Base-by-base conservation (phyloP, 2,888 invertebrate species). In the Standfussiana lucernea region DNA sequence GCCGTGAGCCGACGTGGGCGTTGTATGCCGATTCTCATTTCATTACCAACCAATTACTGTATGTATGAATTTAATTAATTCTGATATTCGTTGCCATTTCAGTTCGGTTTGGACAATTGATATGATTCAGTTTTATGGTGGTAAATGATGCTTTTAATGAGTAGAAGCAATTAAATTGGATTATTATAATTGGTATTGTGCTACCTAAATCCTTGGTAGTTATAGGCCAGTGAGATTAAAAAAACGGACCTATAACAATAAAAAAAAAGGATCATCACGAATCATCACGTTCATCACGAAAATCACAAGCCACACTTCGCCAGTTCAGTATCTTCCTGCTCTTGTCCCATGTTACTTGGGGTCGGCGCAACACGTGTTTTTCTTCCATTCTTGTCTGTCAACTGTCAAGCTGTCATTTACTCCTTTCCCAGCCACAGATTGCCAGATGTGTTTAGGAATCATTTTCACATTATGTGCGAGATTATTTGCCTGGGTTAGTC, bases 11-110 rank as follows among this genome's bases (percentile, higher is more conserved):
- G 65, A 71, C 65, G 72, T 65, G 53, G 40, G 56, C 28, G 62
- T 35, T 81, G 83, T 79, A 70, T 84, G 71, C 50, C 79, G 75
- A 84, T 79, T 84, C 68, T 83, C 77, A 83, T 83, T 87, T 75
- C 68, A 88, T 84, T 82, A 75, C 40, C 32, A 65, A 70, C 65
- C 77, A 84, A 86, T 86, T 82, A 88, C 40, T 76, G 10, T 68
- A 53, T 53, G 68, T 79, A 82, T 79, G 76, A 73, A 84, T 82
- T 87, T 86, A 88, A 87, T 87, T 80, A 83, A 84, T 86, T 84
- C 53, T n/a, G 85, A 87, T 91, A 87, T 87, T 85, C 85, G 83
- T 32, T 24, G n/a, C 53, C 66, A 75, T 79, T 82, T 82, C 37
- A 32, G 37, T 72, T 28, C 40, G 45, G 35, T 70, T 28, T 32